A percentile compares a stretch with the other conserved stretches of the same genome.
These are phyloP conservation scores for Pomacea maculata DNA, from an alignment of 1,140 invertebrate genomes.

Conservation along the genomic window DNA sequence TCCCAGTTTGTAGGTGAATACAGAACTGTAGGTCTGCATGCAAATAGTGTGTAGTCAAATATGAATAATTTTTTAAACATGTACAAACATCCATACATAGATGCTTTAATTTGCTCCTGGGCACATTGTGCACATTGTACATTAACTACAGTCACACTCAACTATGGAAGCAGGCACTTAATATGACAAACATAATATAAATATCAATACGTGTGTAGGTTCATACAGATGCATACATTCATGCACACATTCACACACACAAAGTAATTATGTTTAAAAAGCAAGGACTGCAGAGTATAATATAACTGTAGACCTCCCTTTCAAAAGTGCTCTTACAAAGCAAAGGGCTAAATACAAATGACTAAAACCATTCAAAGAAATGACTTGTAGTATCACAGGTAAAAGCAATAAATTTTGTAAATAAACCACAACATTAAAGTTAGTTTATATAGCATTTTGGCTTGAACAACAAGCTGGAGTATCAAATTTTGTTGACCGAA, in stretches of 20 bases:
- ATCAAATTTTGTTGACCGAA: not conserved
- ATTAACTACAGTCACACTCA: too few relatives aligned
- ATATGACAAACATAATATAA: not conserved
- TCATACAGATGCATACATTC: constrained; percentile 4
- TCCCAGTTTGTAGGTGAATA: not conserved
- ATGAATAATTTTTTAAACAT: too few relatives aligned
- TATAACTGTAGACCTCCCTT: not conserved
- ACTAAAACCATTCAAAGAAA: too few relatives aligned
- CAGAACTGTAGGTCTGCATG: constrained; percentile 9
- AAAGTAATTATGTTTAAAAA: not conserved
- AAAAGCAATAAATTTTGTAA: too few relatives aligned
- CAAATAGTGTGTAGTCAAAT: not conserved
- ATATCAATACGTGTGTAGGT: not conserved
- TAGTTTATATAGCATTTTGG: too few relatives aligned
- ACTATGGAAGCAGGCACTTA: too few relatives aligned
- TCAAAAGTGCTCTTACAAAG: not conserved
- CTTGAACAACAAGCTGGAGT: not conserved
- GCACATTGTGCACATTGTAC: too few relatives aligned
- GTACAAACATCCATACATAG: not conserved
- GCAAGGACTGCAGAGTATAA: not conserved
- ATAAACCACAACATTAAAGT: too few relatives aligned
- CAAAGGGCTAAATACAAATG: not conserved
- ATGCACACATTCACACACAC: constrained; percentile 18
- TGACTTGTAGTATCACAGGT: too few relatives aligned
- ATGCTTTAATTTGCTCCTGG: not conserved